phyloP scores from a whole-genome alignment of 2,888 invertebrate genomes.

The Protula sp. region DNA sequence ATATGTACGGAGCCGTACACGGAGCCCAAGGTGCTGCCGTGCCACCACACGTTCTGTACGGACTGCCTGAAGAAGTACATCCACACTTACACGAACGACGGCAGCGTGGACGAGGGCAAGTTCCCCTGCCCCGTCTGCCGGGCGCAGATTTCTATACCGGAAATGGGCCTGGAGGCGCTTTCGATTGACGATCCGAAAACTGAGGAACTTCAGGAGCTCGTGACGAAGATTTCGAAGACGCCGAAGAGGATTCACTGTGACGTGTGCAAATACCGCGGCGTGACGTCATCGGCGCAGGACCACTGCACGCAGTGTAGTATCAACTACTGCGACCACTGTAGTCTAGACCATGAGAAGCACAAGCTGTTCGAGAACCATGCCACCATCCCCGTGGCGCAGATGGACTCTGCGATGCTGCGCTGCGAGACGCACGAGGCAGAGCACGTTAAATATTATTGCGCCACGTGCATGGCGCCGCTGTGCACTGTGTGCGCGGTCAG shows the following conservation, averaged over 20 bases:
- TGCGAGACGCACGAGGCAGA: conserved; percentile 23
- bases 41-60: conserved; percentile 23
- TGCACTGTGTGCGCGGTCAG: conserved; percentile 24
- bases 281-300: conserved; percentile 15
- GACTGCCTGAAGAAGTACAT: conserved; percentile 19
- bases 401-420: conserved; percentile 14
- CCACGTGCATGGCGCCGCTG: conserved; percentile 18
- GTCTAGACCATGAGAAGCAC: conserved; percentile 19
- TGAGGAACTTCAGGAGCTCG: conserved; percentile 13
- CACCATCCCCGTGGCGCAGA: conserved; percentile 15
- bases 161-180: conserved; percentile 10
- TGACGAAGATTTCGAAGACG: conserved; percentile 13
- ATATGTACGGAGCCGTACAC: conserved; percentile 21
- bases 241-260: conserved; percentile 19
- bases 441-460: conserved; percentile 20
- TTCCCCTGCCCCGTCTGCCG: conserved; percentile 23
- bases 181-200: background rate
- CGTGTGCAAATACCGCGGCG: conserved; percentile 21
- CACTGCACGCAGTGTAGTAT: conserved; percentile 22
- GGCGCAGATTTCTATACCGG: conserved; percentile 9
- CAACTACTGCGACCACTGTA: conserved; percentile 23
- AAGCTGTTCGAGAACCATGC: conserved; percentile 20
- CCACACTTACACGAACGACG: conserved; percentile 6
- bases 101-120: conserved; percentile 8
- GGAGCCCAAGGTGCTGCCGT: conserved; percentile 22